Conservation (phyloP, 2,113 vertebrate genomes). For the Pyrgilauda ruficollis region DNA sequence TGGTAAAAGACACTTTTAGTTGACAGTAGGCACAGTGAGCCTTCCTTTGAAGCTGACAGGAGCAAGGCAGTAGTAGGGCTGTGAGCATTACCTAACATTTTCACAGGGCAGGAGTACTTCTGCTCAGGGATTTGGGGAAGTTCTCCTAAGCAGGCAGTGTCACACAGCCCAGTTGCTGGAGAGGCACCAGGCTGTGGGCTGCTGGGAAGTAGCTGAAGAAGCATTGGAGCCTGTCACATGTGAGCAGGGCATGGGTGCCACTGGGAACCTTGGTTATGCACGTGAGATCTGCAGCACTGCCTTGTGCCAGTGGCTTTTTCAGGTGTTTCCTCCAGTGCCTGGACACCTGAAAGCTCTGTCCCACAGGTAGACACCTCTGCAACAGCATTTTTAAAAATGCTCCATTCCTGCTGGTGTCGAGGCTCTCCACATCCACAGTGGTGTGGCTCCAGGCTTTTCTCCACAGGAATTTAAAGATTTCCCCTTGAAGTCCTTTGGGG, state of each 20-base stretch:
- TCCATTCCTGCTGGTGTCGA: not conserved
- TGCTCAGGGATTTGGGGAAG: not conserved
- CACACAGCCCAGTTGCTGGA: not conserved
- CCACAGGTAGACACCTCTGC: not conserved
- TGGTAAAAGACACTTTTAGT: not conserved
- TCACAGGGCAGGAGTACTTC: not conserved
- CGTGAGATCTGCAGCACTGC: not conserved
- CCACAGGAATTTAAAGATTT: not conserved
- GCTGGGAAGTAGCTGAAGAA: not conserved
- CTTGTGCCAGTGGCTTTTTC: not conserved
- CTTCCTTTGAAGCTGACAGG: not conserved
- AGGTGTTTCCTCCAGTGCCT: not conserved
- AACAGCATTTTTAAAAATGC: not conserved
- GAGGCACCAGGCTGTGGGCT: not conserved
- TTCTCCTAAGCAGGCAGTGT: not conserved
- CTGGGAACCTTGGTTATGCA: not conserved
- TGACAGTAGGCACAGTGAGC: not conserved
- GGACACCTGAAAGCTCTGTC: fast-evolving
- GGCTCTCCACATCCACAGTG: not conserved
- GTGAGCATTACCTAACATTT: not conserved
- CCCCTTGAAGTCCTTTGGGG: not conserved
- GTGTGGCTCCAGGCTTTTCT: not conserved
- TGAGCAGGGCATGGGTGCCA: fast-evolving
- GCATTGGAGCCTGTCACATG: fast-evolving
- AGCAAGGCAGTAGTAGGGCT: not conserved